Percentiles rank a stretch among this genome's conserved stretches.
phyloP scores from a whole-genome alignment of 2,797 vertebrate species.

The Pangasius mekongensis region DNA sequence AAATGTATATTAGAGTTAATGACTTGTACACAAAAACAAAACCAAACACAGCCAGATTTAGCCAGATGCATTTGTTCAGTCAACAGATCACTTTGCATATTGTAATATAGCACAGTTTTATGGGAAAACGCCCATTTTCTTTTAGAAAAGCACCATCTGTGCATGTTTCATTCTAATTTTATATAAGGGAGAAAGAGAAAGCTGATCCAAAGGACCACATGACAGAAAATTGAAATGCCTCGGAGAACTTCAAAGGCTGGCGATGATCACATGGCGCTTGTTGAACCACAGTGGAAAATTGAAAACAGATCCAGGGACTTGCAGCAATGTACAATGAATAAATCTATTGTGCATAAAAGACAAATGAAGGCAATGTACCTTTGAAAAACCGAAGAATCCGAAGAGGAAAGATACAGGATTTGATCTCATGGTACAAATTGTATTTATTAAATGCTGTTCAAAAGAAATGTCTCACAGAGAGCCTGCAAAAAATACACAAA shows the following conservation, averaged over 20 bases:
- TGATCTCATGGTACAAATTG: not conserved
- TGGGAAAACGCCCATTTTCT: not conserved
- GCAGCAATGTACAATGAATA: constrained; percentile 8
- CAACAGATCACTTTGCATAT: not conserved
- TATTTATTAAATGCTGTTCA: constrained; percentile 4
- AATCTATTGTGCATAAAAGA: constrained; percentile 11
- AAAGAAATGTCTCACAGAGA: not conserved
- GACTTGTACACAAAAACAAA: constrained; percentile 34
- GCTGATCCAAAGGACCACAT: not conserved
- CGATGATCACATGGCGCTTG: not conserved
- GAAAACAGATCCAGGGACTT: constrained; percentile 22
- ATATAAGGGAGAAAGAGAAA: not conserved
- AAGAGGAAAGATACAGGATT: not conserved
- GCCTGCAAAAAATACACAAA: not conserved
- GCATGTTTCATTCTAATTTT: constrained; percentile 25
- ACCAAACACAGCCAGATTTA: constrained; percentile 23
- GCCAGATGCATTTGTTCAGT: not conserved
- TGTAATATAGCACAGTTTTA: not conserved
- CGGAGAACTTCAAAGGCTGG: constrained; percentile 28
- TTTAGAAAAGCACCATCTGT: constrained; percentile 11
- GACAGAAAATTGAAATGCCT: not conserved
- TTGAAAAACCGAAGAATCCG: not conserved
- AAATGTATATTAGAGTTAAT: constrained; percentile 13
- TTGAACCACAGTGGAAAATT: constrained; percentile 5
- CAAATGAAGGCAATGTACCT: not conserved